Evolutionary conservation across 2,113 vertebrate species (phyloP), one percentile per base, ranked within the genome.

Genomic region (Isurus oxyrinchus): DNA sequence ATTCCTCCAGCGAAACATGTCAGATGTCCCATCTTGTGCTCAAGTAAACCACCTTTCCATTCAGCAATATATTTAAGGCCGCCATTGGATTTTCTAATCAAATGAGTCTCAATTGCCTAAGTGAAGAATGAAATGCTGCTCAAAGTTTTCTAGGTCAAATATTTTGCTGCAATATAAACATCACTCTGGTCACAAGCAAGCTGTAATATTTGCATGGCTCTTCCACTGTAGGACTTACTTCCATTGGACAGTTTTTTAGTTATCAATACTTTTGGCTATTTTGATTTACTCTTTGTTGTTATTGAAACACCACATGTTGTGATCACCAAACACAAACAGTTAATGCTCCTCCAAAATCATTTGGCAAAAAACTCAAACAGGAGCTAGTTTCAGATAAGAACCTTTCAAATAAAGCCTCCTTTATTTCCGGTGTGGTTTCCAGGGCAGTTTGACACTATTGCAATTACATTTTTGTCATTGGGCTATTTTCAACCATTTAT

Each of bases 1-100:
- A 99, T 99, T 96, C 99, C 99, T 2, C 99, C 99, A 0, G 99
- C 99, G 66, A 99, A 99, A 96, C 99, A 99, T 3, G 99, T 99
- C 97, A 99, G 98, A 96, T 99, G 99, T 7, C 99, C 99, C 99
- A 99, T 99, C 98, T 99, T 99, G 96, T 99, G 99, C 61, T 99
- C 99, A 27, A 99, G 98, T 14, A 99, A 98, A 0, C 99, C 99
- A 0, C 99, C 99, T 97, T 99, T 99, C 99, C 99, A 99, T 97
- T 99, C 99, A 0, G 99, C 99, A 0, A 99, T 99, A 98, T 99
- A 99, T 0, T 98, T 99, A 96, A 99, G 98, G 2, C 99, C 99
- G 0, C 98, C 97, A 0, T 98, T 98, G 0, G 99, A 99, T 97
- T 98, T 99, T 63, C 99, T 98, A 96, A 99, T 99, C 97, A 99